phyloP scores from a whole-genome alignment of 2,113 vertebrate species.

The Sorex araneus region DNA sequence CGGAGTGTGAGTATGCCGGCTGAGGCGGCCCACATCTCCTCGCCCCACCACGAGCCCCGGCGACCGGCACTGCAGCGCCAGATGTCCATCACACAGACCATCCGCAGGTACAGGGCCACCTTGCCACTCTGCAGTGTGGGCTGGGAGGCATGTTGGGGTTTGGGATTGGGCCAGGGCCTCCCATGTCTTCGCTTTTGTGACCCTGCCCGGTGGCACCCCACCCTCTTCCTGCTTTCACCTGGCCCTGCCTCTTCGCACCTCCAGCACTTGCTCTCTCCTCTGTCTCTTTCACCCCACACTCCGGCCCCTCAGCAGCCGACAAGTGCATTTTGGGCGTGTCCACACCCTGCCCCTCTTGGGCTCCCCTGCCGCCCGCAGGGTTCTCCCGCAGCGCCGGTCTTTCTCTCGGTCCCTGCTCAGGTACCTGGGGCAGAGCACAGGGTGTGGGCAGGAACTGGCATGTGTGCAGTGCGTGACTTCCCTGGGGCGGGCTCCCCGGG shows the following conservation, averaged over 20 bases:
- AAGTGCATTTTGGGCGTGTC: conserved; percentile 96
- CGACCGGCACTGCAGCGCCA: conserved; percentile 94
- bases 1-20: conserved; percentile 97
- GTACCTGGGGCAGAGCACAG: conserved; percentile 89
- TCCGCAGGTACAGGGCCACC: conserved; percentile 91
- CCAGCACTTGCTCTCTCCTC: conserved; percentile 82
- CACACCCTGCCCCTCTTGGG: conserved; percentile 96
- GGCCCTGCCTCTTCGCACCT: conserved; percentile 41
- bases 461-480: conserved; percentile 53
- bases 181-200: conserved; percentile 51
- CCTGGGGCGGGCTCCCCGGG: not conserved
- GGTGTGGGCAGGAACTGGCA: conserved; percentile 77
- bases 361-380: conserved; percentile 92
- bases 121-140: not conserved
- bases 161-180: not conserved
- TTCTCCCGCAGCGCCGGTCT: conserved; percentile 93
- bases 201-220: not conserved
- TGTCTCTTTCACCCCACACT: conserved; percentile 16
- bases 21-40: conserved; percentile 92
- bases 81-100: conserved; percentile 98
- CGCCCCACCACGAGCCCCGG: conserved; percentile 90
- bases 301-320: conserved; percentile 91
- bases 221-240: conserved; percentile 62
- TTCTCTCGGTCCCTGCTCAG: conserved; percentile 98
- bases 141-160: not conserved